A percentile compares a stretch with the other conserved stretches of the same genome.
Evolutionary conservation across 1,140 invertebrate genomes (phyloP).

Genomic region (Microvelia longipes): DNA sequence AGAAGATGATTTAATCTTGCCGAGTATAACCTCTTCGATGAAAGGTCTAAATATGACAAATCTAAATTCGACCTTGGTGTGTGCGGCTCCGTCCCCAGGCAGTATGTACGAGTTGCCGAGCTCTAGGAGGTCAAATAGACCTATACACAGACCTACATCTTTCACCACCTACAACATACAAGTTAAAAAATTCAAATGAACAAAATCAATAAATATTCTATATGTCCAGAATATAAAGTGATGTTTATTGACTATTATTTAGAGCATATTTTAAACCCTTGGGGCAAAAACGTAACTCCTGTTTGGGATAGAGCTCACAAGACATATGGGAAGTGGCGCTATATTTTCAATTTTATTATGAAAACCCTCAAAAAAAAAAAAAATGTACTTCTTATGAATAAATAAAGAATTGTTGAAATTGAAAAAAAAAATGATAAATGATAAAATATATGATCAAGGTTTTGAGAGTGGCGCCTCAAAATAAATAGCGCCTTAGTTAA

Average conservation of each 20-base stretch:
- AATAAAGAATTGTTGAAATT: too few species aligned
- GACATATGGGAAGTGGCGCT: too few species aligned
- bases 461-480: too few species aligned
- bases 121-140: slow-evolving; percentile 71
- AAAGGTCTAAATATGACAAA: slow-evolving; percentile 78
- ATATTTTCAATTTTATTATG: too few species aligned
- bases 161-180: slow-evolving; percentile 59
- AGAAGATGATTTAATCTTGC: slow-evolving; percentile 80
- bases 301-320: too few species aligned
- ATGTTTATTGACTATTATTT: background rate
- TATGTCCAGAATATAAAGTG: background rate
- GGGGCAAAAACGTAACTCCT: too few species aligned
- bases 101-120: slow-evolving; percentile 81
- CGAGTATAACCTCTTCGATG: slow-evolving; percentile 79
- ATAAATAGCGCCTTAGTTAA: too few species aligned
- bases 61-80: slow-evolving; percentile 74
- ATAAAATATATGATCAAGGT: too few species aligned
- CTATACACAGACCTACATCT: slow-evolving; percentile 84
- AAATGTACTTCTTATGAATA: too few species aligned
- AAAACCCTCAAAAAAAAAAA: too few species aligned
- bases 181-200: slow-evolving; percentile 7
- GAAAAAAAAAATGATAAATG: too few species aligned
- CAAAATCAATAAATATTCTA: background rate
- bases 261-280: background rate
- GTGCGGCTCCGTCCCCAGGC: slow-evolving; percentile 84